Evolutionary conservation across 2,113 vertebrate genomes (phyloP).

Genomic region (Epinephelus cyanopodus): DNA sequence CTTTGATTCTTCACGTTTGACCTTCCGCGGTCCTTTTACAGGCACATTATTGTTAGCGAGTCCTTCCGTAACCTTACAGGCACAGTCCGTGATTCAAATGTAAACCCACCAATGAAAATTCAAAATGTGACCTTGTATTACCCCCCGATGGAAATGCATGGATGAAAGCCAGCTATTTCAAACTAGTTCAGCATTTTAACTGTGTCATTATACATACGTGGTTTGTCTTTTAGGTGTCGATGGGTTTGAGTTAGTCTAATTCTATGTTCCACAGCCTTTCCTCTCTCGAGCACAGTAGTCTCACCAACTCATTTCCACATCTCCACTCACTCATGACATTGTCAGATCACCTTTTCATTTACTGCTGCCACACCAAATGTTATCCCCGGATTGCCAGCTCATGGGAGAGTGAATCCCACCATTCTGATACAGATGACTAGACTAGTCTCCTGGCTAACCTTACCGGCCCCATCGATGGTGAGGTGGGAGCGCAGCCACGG

Average conservation of each 20-base stretch:
- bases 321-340: neutral
- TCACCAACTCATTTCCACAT: neutral
- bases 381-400: neutral
- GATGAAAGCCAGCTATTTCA: neutral
- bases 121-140: neutral
- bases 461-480: neutral
- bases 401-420: neutral
- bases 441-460: slow-evolving; percentile 14
- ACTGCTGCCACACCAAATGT: neutral
- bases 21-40: neutral
- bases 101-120: neutral
- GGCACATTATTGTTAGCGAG: neutral
- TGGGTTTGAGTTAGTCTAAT: neutral
- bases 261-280: neutral
- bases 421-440: slow-evolving; percentile 5
- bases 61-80: slow-evolving; percentile 25
- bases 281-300: neutral
- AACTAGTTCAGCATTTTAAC: neutral
- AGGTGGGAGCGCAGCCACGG: neutral
- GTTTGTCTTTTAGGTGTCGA: neutral
- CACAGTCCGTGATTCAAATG: neutral
- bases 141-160: neutral
- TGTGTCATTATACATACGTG: neutral
- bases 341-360: slow-evolving; percentile 6
- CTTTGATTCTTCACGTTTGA: slow-evolving; percentile 26